Percentiles rank a stretch among this genome's conserved stretches.
Evolutionary conservation across 2,888 invertebrate genomes (phyloP).

Genomic region (Ctena decussata): DNA sequence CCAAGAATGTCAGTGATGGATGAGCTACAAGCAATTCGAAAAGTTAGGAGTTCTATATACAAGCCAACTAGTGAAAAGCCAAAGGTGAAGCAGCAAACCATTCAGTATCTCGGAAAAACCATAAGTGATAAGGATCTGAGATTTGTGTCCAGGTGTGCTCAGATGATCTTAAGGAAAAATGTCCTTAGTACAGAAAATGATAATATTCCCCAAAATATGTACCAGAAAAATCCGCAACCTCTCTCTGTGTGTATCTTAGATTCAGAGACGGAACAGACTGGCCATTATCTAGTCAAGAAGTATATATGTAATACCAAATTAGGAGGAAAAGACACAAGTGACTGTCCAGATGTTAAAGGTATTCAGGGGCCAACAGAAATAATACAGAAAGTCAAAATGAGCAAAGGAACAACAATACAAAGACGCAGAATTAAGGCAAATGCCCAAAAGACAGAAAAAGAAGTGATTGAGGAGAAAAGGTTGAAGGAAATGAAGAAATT

Average conservation of each 20-base stretch:
- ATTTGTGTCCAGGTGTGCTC: background rate
- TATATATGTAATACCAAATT: constrained; percentile 15
- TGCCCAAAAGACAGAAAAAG: constrained; percentile 5
- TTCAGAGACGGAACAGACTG: constrained; percentile 14
- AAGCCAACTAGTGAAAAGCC: background rate
- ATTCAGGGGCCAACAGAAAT: constrained; percentile 24
- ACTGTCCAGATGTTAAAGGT: background rate
- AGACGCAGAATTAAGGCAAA: background rate
- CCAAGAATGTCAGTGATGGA: constrained; percentile 51
- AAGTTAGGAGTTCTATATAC: background rate
- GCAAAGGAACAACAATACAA: constrained; percentile 33
- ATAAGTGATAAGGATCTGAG: background rate
- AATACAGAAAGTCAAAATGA: constrained; percentile 18
- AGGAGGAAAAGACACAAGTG: constrained; percentile 11
- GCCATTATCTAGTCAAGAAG: constrained; percentile 22
- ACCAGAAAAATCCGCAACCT: background rate
- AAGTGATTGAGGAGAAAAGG: constrained; percentile 16
- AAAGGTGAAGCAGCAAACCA: background rate
- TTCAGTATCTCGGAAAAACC: background rate
- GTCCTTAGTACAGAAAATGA: background rate
- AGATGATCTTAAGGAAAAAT: constrained; percentile 6
- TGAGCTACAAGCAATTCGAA: constrained; percentile 21
- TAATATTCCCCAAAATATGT: constrained; percentile 20
- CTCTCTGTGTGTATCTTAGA: constrained; percentile 30
- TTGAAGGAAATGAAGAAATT: constrained; percentile 12